Evolutionary conservation across 2,797 vertebrate species (phyloP).

Genomic region (Lacerta bilineata): DNA sequence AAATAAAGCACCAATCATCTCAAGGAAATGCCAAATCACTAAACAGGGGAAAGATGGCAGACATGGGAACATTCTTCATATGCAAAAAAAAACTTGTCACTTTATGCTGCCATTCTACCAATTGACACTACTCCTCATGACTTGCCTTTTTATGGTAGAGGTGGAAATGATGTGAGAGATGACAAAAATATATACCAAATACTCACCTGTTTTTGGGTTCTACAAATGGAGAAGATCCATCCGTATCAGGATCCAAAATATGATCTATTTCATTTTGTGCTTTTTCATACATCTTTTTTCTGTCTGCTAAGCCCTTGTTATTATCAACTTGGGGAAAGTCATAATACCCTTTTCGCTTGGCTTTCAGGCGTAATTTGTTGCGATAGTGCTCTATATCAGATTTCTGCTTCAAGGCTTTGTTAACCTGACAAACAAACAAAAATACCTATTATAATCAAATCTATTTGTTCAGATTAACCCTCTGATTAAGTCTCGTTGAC

Average conservation of each 20-base stretch:
- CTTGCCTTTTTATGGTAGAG: not conserved
- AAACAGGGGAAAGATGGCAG: not conserved
- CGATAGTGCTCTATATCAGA: slow-evolving; percentile 99
- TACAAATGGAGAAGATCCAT: slow-evolving; percentile 89
- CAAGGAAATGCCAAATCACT: not conserved
- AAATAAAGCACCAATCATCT: slow-evolving; percentile 28
- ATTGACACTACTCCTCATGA: slow-evolving; percentile 24
- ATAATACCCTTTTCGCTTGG: slow-evolving; percentile 96
- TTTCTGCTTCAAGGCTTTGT: slow-evolving; percentile 96
- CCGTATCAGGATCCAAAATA: slow-evolving; percentile 88
- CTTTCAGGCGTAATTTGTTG: slow-evolving; percentile 97
- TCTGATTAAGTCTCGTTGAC: slow-evolving; percentile 35
- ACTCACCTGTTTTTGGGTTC: slow-evolving; percentile 93
- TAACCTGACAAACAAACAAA: slow-evolving; percentile 84
- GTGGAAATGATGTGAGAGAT: not conserved
- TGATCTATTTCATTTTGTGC: slow-evolving; percentile 86
- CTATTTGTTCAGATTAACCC: not conserved
- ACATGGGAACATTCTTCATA: not conserved
- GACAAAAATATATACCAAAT: not conserved
- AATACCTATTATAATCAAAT: slow-evolving; percentile 42
- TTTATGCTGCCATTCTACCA: not conserved
- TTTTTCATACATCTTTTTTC: slow-evolving; percentile 86
- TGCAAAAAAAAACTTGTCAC: fast-evolving
- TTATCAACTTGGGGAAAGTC: slow-evolving; percentile 89
- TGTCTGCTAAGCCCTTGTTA: slow-evolving; percentile 82